Evolutionary conservation across 2,797 vertebrate species (phyloP), one percentile per base, ranked within the genome.

Genomic region (Enteromius fasciolatus): DNA sequence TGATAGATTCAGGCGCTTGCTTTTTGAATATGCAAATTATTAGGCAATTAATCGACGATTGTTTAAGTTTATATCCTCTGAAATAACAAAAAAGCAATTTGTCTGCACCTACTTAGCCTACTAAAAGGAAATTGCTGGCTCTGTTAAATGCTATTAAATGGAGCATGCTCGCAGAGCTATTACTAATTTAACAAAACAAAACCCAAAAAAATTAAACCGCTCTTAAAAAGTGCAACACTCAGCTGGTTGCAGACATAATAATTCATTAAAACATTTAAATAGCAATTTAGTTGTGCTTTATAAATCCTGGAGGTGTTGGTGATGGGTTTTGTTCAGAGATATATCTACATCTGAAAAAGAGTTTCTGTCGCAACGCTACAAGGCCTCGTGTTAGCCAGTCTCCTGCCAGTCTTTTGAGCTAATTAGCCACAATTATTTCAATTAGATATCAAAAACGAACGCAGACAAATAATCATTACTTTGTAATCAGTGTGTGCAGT

Each of bases 391-490:
- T 88, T 88, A 86, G 52, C 86, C 63, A 85, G 89, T 93, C 93
- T 93, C 92, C 90, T 92, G 92, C 89, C 91, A 90, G 90, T 92
- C 90, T 92, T 93, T 92, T 89, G 91, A 93, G 92, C 87, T 93
- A 92, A 94, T 93, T 93, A 93, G 90, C 88, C 86, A 87, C 88
- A 91, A 94, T 94, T 93, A 92, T 93, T 93, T 91, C 91, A 93
- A 94, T 94, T 93, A 93, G 89, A 88, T 90, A 90, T 92, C 90
- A 92, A 90, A 90, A 92, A 90, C 17, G 14, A 73, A 90, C 85
- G 88, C 85, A 90, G 90, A 84, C 86, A 86, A 90, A 91, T 92
- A 91, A 91, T 92, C 91, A 92, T 92, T 92, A 91, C 88, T 88
- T 86, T 85, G 89, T 91, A 92, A 93, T 92, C 90, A 93, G 90